These are phyloP conservation scores for Heliconius charithonia DNA, from an alignment of 2,888 invertebrate species.

Conservation along the genomic window DNA sequence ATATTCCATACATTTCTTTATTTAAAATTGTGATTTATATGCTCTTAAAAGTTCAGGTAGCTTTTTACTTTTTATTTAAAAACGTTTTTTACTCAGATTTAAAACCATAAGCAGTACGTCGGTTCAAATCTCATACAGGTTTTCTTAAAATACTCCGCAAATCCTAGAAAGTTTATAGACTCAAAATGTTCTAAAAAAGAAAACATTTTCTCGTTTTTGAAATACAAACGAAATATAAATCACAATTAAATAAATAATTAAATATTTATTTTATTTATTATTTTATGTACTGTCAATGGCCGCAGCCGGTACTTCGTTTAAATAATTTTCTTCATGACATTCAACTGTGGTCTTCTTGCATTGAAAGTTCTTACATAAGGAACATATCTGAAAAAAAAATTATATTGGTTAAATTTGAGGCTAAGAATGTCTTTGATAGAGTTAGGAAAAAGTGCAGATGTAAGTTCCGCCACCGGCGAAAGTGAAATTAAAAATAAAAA, in stretches of 20 bases:
- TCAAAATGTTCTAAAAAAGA: background rate
- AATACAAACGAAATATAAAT: constrained; percentile 1
- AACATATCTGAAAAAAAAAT: constrained; percentile 50
- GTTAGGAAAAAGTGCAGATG: too few species aligned
- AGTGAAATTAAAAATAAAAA: too few species aligned
- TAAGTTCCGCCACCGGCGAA: too few species aligned
- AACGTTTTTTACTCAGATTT: too few species aligned
- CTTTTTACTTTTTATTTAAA: too few species aligned
- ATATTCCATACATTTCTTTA: background rate
- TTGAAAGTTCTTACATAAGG: constrained; percentile 58
- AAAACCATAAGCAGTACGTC: background rate
- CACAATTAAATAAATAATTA: background rate
- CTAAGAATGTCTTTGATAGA: too few species aligned
- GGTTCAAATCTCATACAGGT: too few species aligned
- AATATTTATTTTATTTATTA: constrained; percentile 8
- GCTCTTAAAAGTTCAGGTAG: background rate
- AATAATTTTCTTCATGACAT: constrained; percentile 12
- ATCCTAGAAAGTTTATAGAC: background rate
- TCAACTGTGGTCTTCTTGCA: constrained; percentile 41
- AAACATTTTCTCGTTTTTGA: background rate
- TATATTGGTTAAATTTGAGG: constrained; percentile 13
- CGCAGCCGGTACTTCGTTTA: background rate
- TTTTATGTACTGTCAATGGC: constrained; percentile 8
- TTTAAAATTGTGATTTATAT: background rate
- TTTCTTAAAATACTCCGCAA: background rate